phyloP scores from a whole-genome alignment of 2,888 invertebrate genomes.

The Yponomeuta cagnagella region DNA sequence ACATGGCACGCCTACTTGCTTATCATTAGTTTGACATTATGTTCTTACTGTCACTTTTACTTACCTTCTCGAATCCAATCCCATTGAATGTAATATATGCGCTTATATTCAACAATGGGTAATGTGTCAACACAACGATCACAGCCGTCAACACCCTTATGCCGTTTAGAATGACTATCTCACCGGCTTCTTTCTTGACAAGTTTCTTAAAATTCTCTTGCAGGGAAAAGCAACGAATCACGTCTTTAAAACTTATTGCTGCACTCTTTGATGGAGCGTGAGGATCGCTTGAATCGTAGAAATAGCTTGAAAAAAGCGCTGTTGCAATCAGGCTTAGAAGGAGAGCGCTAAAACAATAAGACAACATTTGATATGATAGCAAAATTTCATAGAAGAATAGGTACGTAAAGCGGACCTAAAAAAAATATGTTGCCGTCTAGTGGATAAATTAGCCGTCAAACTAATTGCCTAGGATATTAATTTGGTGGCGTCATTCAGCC shows the following conservation, averaged over 20 bases:
- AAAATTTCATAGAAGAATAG: too few species aligned
- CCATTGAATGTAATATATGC: slow-evolving; percentile 22
- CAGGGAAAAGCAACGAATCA: slow-evolving; percentile 27
- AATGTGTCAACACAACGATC: slow-evolving; percentile 55
- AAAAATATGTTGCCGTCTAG: too few species aligned
- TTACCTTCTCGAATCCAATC: slow-evolving; percentile 51
- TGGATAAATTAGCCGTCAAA: too few species aligned
- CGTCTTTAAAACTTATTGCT: slow-evolving; percentile 5
- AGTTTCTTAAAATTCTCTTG: slow-evolving; percentile 38
- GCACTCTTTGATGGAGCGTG: not conserved
- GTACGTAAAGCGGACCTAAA: too few species aligned
- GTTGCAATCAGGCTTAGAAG: not conserved
- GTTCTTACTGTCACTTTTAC: not conserved
- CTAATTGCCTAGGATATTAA: too few species aligned
- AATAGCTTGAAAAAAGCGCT: not conserved
- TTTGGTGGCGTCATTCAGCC: too few species aligned
- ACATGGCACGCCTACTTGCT: too few species aligned
- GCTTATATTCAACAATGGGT: slow-evolving; percentile 46
- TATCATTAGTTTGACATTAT: not conserved
- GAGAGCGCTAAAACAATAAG: not conserved
- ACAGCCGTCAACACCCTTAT: slow-evolving; percentile 53
- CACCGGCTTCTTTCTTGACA: slow-evolving; percentile 23
- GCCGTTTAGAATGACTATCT: slow-evolving; percentile 48
- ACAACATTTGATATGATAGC: not conserved
- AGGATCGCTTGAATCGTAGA: not conserved